Evolutionary conservation across 2,888 invertebrate genomes (phyloP).

Genomic region (Nemurella pictetii): DNA sequence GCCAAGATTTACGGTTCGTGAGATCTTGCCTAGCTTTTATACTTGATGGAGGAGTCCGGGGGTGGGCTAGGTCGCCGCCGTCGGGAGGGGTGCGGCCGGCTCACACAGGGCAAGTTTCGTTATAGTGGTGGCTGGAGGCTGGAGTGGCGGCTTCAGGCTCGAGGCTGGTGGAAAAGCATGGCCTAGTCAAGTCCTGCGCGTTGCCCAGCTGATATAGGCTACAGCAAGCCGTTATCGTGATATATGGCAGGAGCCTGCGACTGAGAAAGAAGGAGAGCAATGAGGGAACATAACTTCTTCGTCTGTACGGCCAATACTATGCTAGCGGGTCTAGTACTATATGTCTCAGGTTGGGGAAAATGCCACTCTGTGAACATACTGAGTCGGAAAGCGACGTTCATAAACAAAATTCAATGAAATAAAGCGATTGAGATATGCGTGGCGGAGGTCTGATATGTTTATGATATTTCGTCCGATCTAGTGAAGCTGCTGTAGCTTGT

Average conservation of each 20-base stretch:
- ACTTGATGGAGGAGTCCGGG: conserved; percentile 20
- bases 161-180: neutral
- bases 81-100: neutral
- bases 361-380: neutral
- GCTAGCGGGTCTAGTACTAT: neutral
- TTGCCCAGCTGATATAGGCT: conserved; percentile 22
- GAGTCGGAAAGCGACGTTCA: neutral
- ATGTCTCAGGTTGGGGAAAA: neutral
- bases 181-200: conserved; percentile 4
- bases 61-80: neutral
- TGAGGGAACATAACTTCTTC: conserved; percentile 15
- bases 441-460: neutral
- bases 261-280: conserved; percentile 12
- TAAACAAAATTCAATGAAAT: neutral
- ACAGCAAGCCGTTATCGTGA: conserved; percentile 27
- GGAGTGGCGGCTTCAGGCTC: too few species aligned
- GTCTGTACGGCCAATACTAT: neutral
- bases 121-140: conserved; percentile 9
- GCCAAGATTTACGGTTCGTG: conserved; percentile 22
- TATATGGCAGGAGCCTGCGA: conserved; percentile 10
- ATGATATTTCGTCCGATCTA: neutral
- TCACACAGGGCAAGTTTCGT: neutral
- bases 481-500: neutral
- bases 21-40: conserved; percentile 26
- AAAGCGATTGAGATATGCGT: neutral